phyloP scores from a whole-genome alignment of 1,140 invertebrate species.

The Cepaea nemoralis region DNA sequence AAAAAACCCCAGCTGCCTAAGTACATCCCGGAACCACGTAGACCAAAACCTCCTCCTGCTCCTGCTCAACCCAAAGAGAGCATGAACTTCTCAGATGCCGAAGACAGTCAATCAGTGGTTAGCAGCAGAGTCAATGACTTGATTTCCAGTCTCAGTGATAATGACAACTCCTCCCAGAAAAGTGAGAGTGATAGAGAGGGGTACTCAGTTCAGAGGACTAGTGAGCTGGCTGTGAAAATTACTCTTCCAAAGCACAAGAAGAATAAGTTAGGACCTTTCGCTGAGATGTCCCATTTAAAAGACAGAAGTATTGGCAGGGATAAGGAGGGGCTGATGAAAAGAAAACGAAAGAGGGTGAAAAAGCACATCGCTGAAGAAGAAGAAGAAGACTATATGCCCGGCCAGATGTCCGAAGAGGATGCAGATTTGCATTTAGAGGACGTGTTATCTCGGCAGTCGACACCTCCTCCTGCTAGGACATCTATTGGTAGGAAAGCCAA shows the following conservation, averaged over 20 bases:
- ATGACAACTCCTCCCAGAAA: conserved; percentile 43
- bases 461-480: conserved; percentile 50
- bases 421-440: conserved; percentile 3
- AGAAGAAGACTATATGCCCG: conserved; percentile 14
- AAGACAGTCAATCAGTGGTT: conserved; percentile 40
- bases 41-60: conserved; percentile 42
- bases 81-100: conserved; percentile 45
- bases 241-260: conserved; percentile 48
- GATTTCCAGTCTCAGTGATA: conserved; percentile 53
- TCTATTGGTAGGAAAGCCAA: conserved; percentile 61
- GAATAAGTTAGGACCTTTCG: conserved; percentile 29
- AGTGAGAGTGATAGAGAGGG: conserved; percentile 42
- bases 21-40: conserved; percentile 66
- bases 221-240: conserved; percentile 57
- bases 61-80: conserved; percentile 24
- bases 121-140: conserved; percentile 50
- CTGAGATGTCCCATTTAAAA: conserved; percentile 16
- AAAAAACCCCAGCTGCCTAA: conserved; percentile 68
- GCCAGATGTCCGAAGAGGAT: conserved; percentile 19
- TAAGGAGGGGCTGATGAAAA: background rate
- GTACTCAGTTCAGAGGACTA: conserved; percentile 50
- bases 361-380: conserved; percentile 15
- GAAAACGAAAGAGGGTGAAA: conserved; percentile 26
- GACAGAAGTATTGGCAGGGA: conserved; percentile 14
- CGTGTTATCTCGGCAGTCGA: conserved; percentile 14